Conservation (phyloP, 2,113 vertebrate species). For the Hydrolagus affinis region DNA sequence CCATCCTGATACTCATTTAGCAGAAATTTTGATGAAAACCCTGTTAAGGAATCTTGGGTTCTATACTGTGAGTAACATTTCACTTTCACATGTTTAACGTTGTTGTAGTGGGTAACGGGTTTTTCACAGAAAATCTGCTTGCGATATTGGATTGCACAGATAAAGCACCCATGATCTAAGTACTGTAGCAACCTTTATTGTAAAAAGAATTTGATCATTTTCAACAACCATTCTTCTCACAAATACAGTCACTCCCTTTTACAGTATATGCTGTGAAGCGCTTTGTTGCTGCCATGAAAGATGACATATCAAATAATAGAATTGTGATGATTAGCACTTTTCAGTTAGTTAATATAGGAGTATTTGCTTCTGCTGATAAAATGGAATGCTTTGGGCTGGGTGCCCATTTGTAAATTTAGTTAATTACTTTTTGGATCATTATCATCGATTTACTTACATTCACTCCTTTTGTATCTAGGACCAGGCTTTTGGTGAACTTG, state of each 20-base stretch:
- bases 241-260: too few relatives aligned
- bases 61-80: slow-evolving; percentile 73
- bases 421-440: background rate
- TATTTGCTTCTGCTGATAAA: background rate
- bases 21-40: slow-evolving; percentile 97
- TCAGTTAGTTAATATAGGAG: too few relatives aligned
- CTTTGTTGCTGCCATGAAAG: too few relatives aligned
- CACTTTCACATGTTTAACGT: background rate
- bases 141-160: too few relatives aligned
- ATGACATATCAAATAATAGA: too few relatives aligned
- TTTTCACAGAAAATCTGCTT: too few relatives aligned
- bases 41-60: slow-evolving; percentile 92
- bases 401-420: background rate
- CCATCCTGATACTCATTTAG: slow-evolving; percentile 89
- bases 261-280: too few relatives aligned
- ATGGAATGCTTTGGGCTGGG: background rate
- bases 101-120: background rate
- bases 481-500: slow-evolving; percentile 92
- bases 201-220: too few relatives aligned
- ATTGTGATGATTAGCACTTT: too few relatives aligned
- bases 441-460: background rate
- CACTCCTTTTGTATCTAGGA: slow-evolving; percentile 58
- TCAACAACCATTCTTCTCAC: too few relatives aligned
- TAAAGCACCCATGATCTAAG: too few relatives aligned
- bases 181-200: too few relatives aligned